Evolutionary conservation across 2,888 invertebrate genomes (phyloP).

Genomic region (Sisyra nigra): DNA sequence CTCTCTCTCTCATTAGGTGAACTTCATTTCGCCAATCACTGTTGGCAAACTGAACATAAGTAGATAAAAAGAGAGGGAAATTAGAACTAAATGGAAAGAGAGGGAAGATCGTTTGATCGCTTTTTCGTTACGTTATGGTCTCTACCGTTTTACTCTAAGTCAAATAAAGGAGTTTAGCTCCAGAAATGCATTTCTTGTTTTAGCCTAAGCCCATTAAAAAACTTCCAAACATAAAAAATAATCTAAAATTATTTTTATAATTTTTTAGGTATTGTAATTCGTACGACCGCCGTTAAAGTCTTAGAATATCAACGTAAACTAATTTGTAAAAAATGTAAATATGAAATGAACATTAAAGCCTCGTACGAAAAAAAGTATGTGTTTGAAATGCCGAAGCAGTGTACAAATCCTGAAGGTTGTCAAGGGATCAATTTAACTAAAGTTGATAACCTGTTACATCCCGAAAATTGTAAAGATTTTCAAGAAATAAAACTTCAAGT

Average conservation of each 20-base stretch:
- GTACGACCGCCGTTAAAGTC: conserved; percentile 58
- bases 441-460: conserved; percentile 35
- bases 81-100: too few species aligned
- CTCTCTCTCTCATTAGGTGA: too few species aligned
- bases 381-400: conserved; percentile 30
- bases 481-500: conserved; percentile 76
- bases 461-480: conserved; percentile 58
- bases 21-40: too few species aligned
- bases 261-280: conserved; percentile 53
- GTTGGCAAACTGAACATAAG: too few species aligned
- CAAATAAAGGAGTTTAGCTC: too few species aligned
- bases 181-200: too few species aligned
- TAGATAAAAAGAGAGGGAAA: too few species aligned
- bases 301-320: conserved; percentile 59
- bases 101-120: too few species aligned
- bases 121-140: too few species aligned
- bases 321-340: conserved; percentile 62
- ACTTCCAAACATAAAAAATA: not conserved
- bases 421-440: conserved; percentile 34
- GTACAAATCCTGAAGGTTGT: conserved; percentile 39
- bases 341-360: conserved; percentile 45
- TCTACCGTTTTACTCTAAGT: too few species aligned
- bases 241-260: not conserved
- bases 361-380: conserved; percentile 37
- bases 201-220: too few species aligned